Conservation (phyloP, 2,888 invertebrate genomes). For the Spisula subtruncata region DNA sequence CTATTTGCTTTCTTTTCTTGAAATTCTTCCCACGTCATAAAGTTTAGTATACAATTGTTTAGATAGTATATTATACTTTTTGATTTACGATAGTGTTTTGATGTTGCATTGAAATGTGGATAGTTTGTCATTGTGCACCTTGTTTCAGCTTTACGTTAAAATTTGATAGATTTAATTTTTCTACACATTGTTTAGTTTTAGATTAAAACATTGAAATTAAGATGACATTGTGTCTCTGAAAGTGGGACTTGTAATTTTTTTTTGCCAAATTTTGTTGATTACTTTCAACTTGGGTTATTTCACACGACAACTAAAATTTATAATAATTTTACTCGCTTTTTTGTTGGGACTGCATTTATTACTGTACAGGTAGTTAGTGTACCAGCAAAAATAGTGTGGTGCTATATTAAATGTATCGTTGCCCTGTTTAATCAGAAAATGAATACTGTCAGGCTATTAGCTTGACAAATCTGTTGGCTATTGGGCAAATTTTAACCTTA, state of each 20-base stretch:
- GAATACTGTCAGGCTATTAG: too few species aligned
- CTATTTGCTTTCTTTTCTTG: neutral
- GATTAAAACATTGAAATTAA: neutral
- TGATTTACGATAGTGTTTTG: neutral
- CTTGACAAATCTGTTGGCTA: too few species aligned
- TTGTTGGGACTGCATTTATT: neutral
- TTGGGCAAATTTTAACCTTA: too few species aligned
- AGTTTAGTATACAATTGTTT: neutral
- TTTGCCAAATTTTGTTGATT: neutral
- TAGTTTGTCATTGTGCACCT: neutral
- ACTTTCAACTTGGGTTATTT: neutral
- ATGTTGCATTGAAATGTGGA: neutral
- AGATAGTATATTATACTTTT: neutral
- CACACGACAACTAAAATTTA: neutral
- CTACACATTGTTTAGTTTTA: neutral
- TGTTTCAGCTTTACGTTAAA: neutral
- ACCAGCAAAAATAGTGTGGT: neutral
- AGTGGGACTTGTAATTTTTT: neutral
- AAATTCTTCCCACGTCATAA: neutral
- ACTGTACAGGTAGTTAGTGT: neutral
- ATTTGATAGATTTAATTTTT: slow-evolving; percentile 20
- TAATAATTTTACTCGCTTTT: neutral
- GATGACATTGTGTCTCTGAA: neutral
- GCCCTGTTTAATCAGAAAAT: too few species aligned
- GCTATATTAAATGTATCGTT: neutral